These are phyloP conservation scores for Stichopus chloronotus DNA, from an alignment of 35 echinoderm and acorn worm species.

Conservation along the genomic window DNA sequence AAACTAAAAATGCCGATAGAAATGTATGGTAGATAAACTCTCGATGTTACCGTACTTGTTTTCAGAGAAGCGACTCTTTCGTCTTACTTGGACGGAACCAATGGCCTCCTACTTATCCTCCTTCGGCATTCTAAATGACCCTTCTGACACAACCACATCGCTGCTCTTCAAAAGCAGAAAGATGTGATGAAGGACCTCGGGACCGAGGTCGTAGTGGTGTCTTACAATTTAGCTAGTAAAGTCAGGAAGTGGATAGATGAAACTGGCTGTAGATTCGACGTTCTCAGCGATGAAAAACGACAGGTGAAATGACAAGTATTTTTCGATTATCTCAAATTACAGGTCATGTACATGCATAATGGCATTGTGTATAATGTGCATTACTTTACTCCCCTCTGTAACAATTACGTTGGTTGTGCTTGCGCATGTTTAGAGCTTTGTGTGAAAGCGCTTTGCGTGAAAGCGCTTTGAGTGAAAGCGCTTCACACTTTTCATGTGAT, in stretches of 20 bases:
- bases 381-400: no score
- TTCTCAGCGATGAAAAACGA: conserved; percentile 79
- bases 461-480: no score
- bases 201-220: conserved; percentile 67
- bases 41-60: neutral
- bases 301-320: conserved; percentile 34
- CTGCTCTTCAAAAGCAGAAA: conserved; percentile 44
- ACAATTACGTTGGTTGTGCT: no score
- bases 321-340: no score
- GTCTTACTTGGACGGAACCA: conserved; percentile 32
- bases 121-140: conserved; percentile 91
- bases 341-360: no score
- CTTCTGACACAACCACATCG: conserved; percentile 79
- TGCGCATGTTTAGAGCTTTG: no score
- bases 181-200: conserved; percentile 48
- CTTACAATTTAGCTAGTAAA: conserved; percentile 73
- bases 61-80: conserved; percentile 13
- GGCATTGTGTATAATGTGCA: no score
- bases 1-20: no score
- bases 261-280: conserved; percentile 76
- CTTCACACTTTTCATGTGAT: no score
- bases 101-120: conserved; percentile 53
- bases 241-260: conserved; percentile 65
- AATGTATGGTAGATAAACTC: no score
- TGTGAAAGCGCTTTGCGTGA: no score